A percentile compares a stretch with the other conserved stretches of the same genome.
Evolutionary conservation across 2,113 vertebrate species (phyloP).

Genomic region (Atractosteus spatula): DNA sequence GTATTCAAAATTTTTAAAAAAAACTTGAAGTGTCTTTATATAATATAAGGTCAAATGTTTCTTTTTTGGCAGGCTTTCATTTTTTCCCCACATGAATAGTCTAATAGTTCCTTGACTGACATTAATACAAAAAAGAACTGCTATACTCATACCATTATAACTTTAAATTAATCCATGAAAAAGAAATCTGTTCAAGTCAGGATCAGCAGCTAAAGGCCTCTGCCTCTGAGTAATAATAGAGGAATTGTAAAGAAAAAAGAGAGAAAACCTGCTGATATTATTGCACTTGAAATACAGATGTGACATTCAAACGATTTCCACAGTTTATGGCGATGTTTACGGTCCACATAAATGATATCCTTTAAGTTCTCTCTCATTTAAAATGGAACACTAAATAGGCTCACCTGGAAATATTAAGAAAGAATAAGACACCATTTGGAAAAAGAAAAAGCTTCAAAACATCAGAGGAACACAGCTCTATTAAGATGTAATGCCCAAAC

Average conservation of each 20-base stretch:
- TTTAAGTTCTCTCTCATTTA: background rate
- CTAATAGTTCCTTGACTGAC: slow-evolving; percentile 42
- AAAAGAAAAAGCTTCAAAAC: background rate
- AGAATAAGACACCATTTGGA: background rate
- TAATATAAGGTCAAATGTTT: slow-evolving; percentile 37
- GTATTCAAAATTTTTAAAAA: slow-evolving; percentile 11
- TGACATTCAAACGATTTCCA: slow-evolving; percentile 23
- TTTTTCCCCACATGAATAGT: slow-evolving; percentile 31
- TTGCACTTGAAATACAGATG: slow-evolving; percentile 15
- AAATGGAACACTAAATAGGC: too few relatives aligned
- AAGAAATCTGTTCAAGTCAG: slow-evolving; percentile 21
- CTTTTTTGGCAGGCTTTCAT: slow-evolving; percentile 35
- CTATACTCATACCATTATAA: slow-evolving; percentile 32
- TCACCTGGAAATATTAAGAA: too few relatives aligned
- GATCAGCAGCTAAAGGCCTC: slow-evolving; percentile 19
- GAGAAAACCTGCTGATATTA: slow-evolving; percentile 11
- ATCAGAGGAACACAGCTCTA: background rate
- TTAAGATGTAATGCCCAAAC: background rate
- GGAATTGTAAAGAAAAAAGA: background rate
- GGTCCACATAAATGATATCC: background rate
- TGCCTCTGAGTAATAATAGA: slow-evolving; percentile 11
- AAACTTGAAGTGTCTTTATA: slow-evolving; percentile 18
- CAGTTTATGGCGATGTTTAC: background rate
- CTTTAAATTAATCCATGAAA: slow-evolving; percentile 28
- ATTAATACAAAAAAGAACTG: slow-evolving; percentile 33